A percentile compares a stretch with the other conserved stretches of the same genome.
phyloP scores from a whole-genome alignment of 2,113 vertebrate species.

The Pipa parva region DNA sequence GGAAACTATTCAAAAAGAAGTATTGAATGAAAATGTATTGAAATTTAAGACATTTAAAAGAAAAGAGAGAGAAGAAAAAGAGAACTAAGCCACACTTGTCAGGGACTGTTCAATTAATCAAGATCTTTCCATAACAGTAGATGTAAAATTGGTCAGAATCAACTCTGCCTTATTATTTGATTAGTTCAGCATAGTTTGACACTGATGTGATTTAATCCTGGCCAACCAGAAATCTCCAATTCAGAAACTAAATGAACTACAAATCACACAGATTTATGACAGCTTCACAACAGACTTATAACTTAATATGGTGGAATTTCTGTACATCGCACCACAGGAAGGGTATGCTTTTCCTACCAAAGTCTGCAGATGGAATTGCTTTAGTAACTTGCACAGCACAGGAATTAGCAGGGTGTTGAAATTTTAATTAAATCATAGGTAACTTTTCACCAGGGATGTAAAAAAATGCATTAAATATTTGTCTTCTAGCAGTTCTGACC shows the following conservation, averaged over 20 bases:
- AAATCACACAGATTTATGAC: conserved; percentile 35
- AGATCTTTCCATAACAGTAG: conserved; percentile 34
- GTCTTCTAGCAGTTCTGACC: not conserved
- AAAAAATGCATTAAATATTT: conserved; percentile 31
- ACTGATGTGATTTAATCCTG: conserved; percentile 40
- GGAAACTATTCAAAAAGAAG: not conserved
- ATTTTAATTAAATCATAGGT: conserved; percentile 46
- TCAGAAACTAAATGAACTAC: conserved; percentile 36
- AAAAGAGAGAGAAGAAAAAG: not conserved
- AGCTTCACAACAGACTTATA: conserved; percentile 39
- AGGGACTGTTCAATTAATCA: not conserved
- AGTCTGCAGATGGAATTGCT: conserved; percentile 16
- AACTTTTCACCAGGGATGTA: conserved; percentile 27
- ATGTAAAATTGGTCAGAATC: conserved; percentile 25
- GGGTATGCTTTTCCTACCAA: not conserved
- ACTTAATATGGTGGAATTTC: conserved; percentile 24
- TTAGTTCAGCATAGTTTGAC: not conserved
- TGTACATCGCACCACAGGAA: conserved; percentile 9
- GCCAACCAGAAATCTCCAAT: conserved; percentile 8
- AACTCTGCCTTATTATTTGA: conserved; percentile 35
- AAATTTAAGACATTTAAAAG: not conserved
- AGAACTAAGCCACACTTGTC: not conserved
- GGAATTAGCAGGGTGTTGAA: conserved; percentile 30
- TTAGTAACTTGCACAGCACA: conserved; percentile 23
- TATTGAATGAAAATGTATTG: not conserved